phyloP scores from a whole-genome alignment of 2,888 invertebrate genomes.

The Pilophorus perplexus region DNA sequence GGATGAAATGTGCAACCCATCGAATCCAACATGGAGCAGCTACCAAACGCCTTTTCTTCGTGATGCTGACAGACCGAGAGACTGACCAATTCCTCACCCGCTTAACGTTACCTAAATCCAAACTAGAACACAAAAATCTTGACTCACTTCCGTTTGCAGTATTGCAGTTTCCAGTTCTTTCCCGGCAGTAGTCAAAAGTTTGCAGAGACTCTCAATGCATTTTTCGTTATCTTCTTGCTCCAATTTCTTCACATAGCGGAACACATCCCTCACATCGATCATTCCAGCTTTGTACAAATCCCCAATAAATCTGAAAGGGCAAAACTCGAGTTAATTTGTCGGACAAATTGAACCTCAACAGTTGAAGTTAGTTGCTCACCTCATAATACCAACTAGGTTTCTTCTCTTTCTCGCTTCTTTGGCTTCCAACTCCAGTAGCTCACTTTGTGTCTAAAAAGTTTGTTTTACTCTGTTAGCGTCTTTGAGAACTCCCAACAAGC shows the following conservation, averaged over 20 bases:
- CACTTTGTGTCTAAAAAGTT: slow-evolving; percentile 31
- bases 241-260: slow-evolving; percentile 41
- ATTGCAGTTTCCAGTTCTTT: slow-evolving; percentile 42
- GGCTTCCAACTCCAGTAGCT: slow-evolving; percentile 31
- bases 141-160: slow-evolving; percentile 41
- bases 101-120: no score
- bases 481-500: neutral
- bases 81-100: no score
- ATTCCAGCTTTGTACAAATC: slow-evolving; percentile 43
- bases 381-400: slow-evolving; percentile 39
- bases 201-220: slow-evolving; percentile 34
- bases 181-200: slow-evolving; percentile 32
- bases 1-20: no score
- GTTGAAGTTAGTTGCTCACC: slow-evolving; percentile 21
- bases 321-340: no score
- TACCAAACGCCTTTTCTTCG: no score
- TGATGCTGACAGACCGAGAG: no score
- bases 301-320: slow-evolving; percentile 39
- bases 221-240: slow-evolving; percentile 43
- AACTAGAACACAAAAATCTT: no score
- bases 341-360: no score
- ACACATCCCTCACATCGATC: slow-evolving; percentile 40
- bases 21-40: no score
- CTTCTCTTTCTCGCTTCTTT: slow-evolving; percentile 40
- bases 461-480: no score